Base-by-base conservation (phyloP, 1,140 invertebrate genomes). In the Solen grandis region DNA sequence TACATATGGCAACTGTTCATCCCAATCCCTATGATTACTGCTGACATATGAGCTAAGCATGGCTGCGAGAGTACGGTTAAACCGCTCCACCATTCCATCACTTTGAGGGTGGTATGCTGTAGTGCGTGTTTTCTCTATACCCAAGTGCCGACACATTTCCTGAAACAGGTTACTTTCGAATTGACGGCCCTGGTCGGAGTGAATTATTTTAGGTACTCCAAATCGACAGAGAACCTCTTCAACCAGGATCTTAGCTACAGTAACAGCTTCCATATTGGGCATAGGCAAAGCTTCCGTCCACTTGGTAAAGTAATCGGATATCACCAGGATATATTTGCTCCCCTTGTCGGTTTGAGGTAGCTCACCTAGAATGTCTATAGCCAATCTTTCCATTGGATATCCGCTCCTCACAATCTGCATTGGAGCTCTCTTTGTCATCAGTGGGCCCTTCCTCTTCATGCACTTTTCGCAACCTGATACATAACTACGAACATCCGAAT, bases 281-380 rank as follows among this genome's bases (percentile, higher is more conserved):
- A 92, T 82, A 0, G 89, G 72, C 68, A 88, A 88, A 29, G 83
- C 86, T 80, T 92, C 91, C 1, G 87, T 75, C 86, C 87, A 93
- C 74, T 91, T 93, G 5, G 84, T 92, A 78, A 93, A 93, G 76
- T 87, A 73, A 81, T 92, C n/a, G n/a, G n/a, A n/a, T n/a, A n/a
- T n/a, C n/a, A n/a, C n/a, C n/a, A n/a, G n/a, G n/a, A n/a, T n/a
- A n/a, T n/a, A n/a, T n/a, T n/a, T n/a, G n/a, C n/a, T n/a, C n/a
- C n/a, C n/a, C n/a, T n/a, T n/a, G n/a, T 82, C 66, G 54, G 84
- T 81, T 69, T 75, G 27, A 27, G 84, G 76, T 14, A 68, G 79
- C 68, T 63, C 59, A 14, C 82, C 84, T 22, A 85, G 33, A 62
- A 82, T 85, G 70, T 86, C 85, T 46, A 72, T 50, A 14, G 66